A percentile compares a stretch with the other conserved stretches of the same genome.
Evolutionary conservation across 2,797 vertebrate genomes (phyloP).

Genomic region (Thaleichthys pacificus): DNA sequence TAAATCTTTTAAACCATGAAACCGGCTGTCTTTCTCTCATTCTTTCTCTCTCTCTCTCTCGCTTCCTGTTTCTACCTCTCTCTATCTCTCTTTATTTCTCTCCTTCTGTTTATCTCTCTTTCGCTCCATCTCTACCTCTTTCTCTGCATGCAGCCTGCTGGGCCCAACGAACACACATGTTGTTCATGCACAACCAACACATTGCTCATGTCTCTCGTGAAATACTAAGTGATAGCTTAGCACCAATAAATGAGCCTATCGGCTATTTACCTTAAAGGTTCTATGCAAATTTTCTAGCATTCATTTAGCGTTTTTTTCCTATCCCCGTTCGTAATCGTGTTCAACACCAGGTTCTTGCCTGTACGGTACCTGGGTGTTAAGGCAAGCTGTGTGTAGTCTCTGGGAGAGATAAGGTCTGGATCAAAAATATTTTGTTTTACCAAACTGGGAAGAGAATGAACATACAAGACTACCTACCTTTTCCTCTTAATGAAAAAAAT

Average conservation of each 20-base stretch:
- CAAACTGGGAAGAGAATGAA: background rate
- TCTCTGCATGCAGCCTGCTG: background rate
- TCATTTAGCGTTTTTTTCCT: background rate
- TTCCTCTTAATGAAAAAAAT: background rate
- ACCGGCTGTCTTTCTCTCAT: background rate
- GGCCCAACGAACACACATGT: no score
- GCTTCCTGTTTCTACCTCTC: background rate
- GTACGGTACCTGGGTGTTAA: background rate
- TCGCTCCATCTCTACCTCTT: background rate
- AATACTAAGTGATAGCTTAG: background rate
- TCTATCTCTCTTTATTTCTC: background rate
- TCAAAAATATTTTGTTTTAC: background rate
- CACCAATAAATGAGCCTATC: background rate
- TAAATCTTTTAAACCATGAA: background rate
- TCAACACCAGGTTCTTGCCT: background rate
- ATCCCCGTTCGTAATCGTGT: background rate
- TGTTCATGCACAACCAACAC: background rate
- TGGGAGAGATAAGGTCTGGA: background rate
- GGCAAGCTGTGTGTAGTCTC: background rate
- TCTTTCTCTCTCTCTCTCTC: background rate
- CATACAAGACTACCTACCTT: no score
- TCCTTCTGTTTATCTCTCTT: background rate
- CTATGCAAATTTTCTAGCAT: background rate
- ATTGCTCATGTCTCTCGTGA: background rate
- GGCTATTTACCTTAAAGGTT: background rate